phyloP scores from a whole-genome alignment of 2,888 invertebrate genomes.

The Nemotelus nigrinus region DNA sequence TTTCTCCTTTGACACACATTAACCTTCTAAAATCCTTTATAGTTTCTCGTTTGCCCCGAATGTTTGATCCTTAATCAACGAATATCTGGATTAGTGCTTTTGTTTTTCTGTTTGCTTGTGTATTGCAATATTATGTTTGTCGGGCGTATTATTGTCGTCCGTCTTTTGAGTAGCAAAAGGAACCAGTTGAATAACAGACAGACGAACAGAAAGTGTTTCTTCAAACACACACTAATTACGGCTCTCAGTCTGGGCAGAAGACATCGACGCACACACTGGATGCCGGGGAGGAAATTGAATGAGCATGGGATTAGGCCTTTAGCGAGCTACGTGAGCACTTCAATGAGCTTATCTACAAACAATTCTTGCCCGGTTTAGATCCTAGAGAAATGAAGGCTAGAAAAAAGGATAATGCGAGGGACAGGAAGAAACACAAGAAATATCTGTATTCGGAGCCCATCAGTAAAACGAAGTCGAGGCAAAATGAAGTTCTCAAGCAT shows the following conservation, averaged over 20 bases:
- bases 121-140: not conserved
- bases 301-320: slow-evolving; percentile 17
- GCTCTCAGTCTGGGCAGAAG: not conserved
- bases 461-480: not conserved
- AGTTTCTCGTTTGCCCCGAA: not conserved
- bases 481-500: not conserved
- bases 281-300: slow-evolving; percentile 1
- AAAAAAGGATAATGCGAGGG: not conserved
- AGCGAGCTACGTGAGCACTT: slow-evolving; percentile 20
- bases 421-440: too few relatives aligned
- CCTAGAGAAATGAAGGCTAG: not conserved
- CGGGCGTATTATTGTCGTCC: not conserved
- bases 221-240: slow-evolving; percentile 9
- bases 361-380: not conserved
- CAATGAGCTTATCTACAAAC: slow-evolving; percentile 14
- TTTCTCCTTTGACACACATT: slow-evolving; percentile 3
- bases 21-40: slow-evolving; percentile 13
- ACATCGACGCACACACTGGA: not conserved
- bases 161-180: not conserved
- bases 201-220: not conserved
- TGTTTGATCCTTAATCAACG: slow-evolving; percentile 15
- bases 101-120: not conserved
- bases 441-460: not conserved
- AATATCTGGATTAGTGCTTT: slow-evolving; percentile 4
- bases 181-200: not conserved